phyloP scores from a whole-genome alignment of 2,888 invertebrate species.

The Pseudoips prasinana region DNA sequence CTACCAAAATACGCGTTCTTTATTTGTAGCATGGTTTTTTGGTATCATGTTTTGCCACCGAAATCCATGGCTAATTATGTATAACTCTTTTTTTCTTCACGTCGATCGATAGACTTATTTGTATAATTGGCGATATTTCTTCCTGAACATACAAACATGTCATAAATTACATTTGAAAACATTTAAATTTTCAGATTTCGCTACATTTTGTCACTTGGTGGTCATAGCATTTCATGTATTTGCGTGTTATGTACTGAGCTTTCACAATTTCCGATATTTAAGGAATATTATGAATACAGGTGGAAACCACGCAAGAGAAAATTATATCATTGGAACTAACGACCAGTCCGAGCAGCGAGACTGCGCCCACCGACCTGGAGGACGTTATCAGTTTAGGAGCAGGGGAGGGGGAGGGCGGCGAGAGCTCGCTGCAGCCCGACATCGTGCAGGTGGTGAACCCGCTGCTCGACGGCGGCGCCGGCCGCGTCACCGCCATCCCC shows the following conservation, averaged over 20 bases:
- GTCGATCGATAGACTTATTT: no score
- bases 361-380: constrained; percentile 70
- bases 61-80: no score
- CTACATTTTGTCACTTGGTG: no score
- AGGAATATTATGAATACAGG: constrained; percentile 76
- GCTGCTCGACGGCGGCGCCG: constrained; percentile 70
- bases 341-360: constrained; percentile 83
- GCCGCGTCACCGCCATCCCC: constrained; percentile 71
- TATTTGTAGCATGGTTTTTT: no score
- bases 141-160: no score
- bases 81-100: no score
- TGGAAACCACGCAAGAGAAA: constrained; percentile 95
- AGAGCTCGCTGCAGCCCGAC: constrained; percentile 79
- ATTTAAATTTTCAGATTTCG: no score
- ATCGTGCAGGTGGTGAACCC: constrained; percentile 80
- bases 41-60: no score
- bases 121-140: no score
- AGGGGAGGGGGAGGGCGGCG: constrained; percentile 64
- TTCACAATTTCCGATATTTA: not conserved
- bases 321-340: constrained; percentile 94
- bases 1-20: no score
- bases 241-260: constrained; percentile 8
- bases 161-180: no score
- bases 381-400: constrained; percentile 59
- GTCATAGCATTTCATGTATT: constrained; percentile 3